Evolutionary conservation across 2,113 vertebrate species (phyloP), one percentile per base, ranked within the genome.

Genomic region (Microtus richardsoni): DNA sequence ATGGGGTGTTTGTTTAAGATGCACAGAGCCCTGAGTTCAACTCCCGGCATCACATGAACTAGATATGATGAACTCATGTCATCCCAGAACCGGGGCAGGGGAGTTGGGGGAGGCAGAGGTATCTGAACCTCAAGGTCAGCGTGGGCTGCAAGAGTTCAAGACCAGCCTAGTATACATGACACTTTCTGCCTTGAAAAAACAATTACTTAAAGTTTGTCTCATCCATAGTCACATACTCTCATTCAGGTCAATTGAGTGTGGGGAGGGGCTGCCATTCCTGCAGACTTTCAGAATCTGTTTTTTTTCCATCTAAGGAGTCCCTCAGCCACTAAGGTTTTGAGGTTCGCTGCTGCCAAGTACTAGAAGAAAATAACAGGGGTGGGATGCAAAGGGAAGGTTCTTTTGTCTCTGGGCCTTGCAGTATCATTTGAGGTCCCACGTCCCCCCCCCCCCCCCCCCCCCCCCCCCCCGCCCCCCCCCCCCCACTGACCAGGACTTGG

Each of bases 391-490:
- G 89, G 11, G 12, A 58, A 89, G 7, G 21, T n/a, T 9, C 13
- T 39, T 64, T 24, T 17, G 71, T 16, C 73, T 83, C 41, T 9
- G 30, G 58, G 4, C 30, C 41, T 49, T 11, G 13, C 17, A 71
- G 30, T 14, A 6, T 39, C 30, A 12, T 22, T 3, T 77, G 41
- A 49, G 17, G 3, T 22, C 17, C 44, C 49, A 7, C 11, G 1
- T 5, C 9, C 0, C 9, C 11, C 2, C 49, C 49, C 49, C 49
- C 1, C 11, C 36, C 52, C 24, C 75, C 75, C 5, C 5, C 5
- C 44, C 44, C 44, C 2, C 30, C 44, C 24, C 70, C 75, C 70
- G n/a, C 5, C 5, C 5, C 44, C 44, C 44, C 2, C 30, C 44
- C 24, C 70, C 75, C 70, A 17, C 3, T 75, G n/a, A 19, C 84